These are phyloP conservation scores for Macaria notata DNA, from an alignment of 2,888 invertebrate genomes.

Conservation along the genomic window DNA sequence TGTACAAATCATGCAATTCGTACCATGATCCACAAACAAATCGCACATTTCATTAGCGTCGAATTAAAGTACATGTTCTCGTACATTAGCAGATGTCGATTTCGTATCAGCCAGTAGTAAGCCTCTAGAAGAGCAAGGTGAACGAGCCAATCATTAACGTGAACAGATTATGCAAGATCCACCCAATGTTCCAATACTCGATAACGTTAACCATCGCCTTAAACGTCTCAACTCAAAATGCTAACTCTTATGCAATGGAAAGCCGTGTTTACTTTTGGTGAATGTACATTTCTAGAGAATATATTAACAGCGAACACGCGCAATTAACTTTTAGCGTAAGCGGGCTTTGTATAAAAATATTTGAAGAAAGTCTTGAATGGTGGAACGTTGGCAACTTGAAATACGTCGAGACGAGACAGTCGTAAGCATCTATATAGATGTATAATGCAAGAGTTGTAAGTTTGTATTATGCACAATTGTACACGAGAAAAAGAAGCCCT, in stretches of 20 bases:
- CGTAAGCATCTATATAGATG: no score
- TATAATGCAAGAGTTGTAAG: no score
- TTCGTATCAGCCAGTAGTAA: neutral
- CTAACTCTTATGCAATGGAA: constrained; percentile 31
- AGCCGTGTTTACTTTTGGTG: constrained; percentile 34
- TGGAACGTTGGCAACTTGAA: constrained; percentile 4
- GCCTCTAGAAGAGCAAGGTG: constrained; percentile 40
- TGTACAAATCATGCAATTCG: no score
- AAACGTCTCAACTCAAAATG: constrained; percentile 23
- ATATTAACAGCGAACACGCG: constrained; percentile 26
- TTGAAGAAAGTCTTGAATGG: constrained; percentile 21
- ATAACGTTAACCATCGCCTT: constrained; percentile 26
- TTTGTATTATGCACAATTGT: no score
- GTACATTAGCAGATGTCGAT: no score
- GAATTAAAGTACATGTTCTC: no score
- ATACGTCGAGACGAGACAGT: neutral
- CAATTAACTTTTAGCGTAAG: constrained; percentile 30
- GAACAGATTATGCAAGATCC: constrained; percentile 27
- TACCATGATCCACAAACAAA: no score
- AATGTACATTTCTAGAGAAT: constrained; percentile 29
- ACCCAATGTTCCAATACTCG: constrained; percentile 24
- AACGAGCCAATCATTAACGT: constrained; percentile 23
- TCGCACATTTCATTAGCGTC: no score
- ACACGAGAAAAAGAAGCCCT: no score
- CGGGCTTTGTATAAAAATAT: constrained; percentile 20